Conservation (phyloP, 2,888 invertebrate species). For the Lycia hirtaria region DNA sequence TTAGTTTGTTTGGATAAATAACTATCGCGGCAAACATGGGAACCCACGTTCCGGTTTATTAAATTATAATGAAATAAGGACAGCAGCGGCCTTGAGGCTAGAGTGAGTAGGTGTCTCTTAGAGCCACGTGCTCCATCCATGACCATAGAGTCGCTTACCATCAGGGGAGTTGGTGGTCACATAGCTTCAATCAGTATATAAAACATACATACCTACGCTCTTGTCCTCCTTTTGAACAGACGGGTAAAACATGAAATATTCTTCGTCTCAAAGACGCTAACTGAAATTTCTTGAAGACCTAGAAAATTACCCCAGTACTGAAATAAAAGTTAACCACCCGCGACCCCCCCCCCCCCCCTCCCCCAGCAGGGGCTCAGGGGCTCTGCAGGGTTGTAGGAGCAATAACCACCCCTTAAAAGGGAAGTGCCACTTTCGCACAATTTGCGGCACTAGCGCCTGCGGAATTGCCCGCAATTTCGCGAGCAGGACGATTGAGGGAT, state of each 20-base stretch:
- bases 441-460: slow-evolving; percentile 36
- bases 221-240: too few relatives aligned
- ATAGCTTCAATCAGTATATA: too few relatives aligned
- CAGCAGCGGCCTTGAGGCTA: too few relatives aligned
- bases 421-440: slow-evolving; percentile 38
- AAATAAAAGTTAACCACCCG: slow-evolving; percentile 16
- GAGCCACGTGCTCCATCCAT: too few relatives aligned
- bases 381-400: slow-evolving; percentile 16
- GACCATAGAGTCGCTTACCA: too few relatives aligned
- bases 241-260: slow-evolving; percentile 7
- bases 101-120: too few relatives aligned
- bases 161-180: too few relatives aligned
- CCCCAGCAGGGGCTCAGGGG: background rate
- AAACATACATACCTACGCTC: too few relatives aligned
- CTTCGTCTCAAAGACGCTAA: background rate
- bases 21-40: too few relatives aligned
- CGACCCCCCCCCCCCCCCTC: background rate
- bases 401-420: slow-evolving; percentile 37
- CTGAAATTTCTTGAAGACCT: slow-evolving; percentile 9
- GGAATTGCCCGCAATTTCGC: slow-evolving; percentile 36
- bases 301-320: slow-evolving; percentile 9
- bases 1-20: too few relatives aligned
- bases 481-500: slow-evolving; percentile 15
- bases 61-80: too few relatives aligned
- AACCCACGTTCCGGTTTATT: too few relatives aligned